Evolutionary conservation across 1,140 invertebrate species (phyloP).

Genomic region (Drosophila murphyi): DNA sequence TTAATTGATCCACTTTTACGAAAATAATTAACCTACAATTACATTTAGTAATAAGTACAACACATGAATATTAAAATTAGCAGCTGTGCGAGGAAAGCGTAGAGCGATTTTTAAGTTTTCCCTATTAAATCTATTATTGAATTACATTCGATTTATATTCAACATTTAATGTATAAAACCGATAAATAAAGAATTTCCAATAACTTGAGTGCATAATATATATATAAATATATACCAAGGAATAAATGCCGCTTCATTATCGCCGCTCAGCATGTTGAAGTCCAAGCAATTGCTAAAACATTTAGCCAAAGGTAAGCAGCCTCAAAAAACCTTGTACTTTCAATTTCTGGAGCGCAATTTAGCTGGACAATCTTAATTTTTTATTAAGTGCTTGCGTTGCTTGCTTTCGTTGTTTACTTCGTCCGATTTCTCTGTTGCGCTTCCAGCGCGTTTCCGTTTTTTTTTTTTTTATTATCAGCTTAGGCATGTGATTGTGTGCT

Average conservation of each 20-base stretch:
- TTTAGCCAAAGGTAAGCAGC: slow-evolving; percentile 71
- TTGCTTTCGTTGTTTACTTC: slow-evolving; percentile 21
- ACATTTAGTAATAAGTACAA: not conserved
- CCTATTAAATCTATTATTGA: not conserved
- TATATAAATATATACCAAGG: too few species aligned
- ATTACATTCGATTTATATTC: not conserved
- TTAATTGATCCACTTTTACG: slow-evolving; percentile 21
- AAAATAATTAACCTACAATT: slow-evolving; percentile 13
- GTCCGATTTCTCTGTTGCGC: slow-evolving; percentile 1
- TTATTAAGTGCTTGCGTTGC: not conserved
- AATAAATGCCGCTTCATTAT: slow-evolving; percentile 46
- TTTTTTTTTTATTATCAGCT: slow-evolving; percentile 30
- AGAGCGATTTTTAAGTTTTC: not conserved
- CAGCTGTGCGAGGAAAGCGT: not conserved
- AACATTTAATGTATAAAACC: not conserved
- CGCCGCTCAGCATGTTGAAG: slow-evolving; percentile 67
- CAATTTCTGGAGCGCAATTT: slow-evolving; percentile 34
- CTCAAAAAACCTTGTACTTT: not conserved
- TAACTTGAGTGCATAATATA: slow-evolving; percentile 10
- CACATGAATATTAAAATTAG: slow-evolving; percentile 10
- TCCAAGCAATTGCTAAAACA: slow-evolving; percentile 69
- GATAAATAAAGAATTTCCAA: slow-evolving; percentile 24
- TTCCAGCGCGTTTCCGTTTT: slow-evolving; percentile 25
- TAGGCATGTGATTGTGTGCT: slow-evolving; percentile 21
- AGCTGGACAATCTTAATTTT: slow-evolving; percentile 7